phyloP scores from a whole-genome alignment of 2,888 invertebrate species.

The Apamea epomidion region DNA sequence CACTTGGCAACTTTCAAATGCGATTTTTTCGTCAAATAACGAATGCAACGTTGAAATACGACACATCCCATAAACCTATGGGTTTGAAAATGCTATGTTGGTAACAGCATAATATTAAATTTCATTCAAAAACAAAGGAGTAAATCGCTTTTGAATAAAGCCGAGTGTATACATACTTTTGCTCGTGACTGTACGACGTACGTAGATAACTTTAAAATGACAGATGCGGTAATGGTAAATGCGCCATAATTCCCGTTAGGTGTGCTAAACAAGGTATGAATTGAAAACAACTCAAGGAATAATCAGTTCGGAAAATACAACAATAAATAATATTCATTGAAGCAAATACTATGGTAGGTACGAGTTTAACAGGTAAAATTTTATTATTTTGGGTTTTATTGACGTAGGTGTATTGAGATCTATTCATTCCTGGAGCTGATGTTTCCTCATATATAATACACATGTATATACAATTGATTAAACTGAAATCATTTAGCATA shows the following conservation, averaged over 20 bases:
- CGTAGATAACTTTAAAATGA: not conserved
- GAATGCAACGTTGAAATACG: no score
- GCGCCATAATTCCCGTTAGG: not conserved
- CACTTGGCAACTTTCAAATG: no score
- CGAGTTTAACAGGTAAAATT: not conserved
- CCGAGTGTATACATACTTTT: no score
- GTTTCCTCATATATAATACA: not conserved
- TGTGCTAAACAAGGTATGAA: not conserved
- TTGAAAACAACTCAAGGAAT: not conserved
- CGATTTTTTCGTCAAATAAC: no score
- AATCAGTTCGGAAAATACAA: not conserved
- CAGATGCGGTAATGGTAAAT: no score
- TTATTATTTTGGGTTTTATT: not conserved
- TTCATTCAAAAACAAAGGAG: no score
- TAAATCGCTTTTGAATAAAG: no score
- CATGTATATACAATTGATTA: not conserved
- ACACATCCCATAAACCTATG: no score
- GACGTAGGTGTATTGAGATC: conserved; percentile 7
- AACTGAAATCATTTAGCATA: not conserved
- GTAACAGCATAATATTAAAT: no score
- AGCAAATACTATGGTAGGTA: not conserved
- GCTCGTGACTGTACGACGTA: no score
- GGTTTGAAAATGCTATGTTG: no score
- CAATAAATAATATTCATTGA: conserved; percentile 4
- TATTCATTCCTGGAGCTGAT: not conserved